Conservation (phyloP, 2,797 vertebrate genomes). For the Sphaeramia orbicularis region DNA sequence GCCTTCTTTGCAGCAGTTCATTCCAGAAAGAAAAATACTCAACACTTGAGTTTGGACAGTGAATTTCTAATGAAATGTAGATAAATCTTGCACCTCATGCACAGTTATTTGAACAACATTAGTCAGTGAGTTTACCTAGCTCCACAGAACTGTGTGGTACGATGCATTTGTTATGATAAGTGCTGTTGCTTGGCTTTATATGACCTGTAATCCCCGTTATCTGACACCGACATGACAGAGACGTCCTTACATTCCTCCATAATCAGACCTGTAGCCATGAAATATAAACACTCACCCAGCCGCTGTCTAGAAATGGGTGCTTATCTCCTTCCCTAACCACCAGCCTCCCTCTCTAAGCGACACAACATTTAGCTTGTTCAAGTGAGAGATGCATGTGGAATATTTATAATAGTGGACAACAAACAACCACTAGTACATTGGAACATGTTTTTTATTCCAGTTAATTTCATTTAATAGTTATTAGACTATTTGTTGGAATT, state of each 20-base stretch:
- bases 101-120: background rate
- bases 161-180: slow-evolving; percentile 7
- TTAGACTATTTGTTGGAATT: background rate
- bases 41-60: too few species aligned
- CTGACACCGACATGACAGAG: slow-evolving; percentile 26
- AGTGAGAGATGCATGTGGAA: slow-evolving; percentile 18
- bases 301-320: slow-evolving; percentile 20
- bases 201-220: slow-evolving; percentile 32
- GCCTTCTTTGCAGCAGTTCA: too few species aligned
- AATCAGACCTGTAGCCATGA: slow-evolving; percentile 50
- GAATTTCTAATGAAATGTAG: too few species aligned
- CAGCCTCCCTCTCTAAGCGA: slow-evolving; percentile 24
- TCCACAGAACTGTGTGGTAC: background rate
- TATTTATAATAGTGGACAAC: slow-evolving; percentile 28
- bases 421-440: background rate
- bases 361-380: slow-evolving; percentile 27
- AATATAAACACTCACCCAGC: slow-evolving; percentile 51
- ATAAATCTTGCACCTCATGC: background rate
- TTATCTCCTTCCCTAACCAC: slow-evolving; percentile 2
- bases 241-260: slow-evolving; percentile 58
- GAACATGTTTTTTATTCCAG: background rate
- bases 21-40: too few species aligned
- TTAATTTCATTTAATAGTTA: too few species aligned
- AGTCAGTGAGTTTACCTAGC: background rate
- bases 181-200: slow-evolving; percentile 6